Conservation (phyloP, 2,113 vertebrate genomes). For the Cavia porcellus region DNA sequence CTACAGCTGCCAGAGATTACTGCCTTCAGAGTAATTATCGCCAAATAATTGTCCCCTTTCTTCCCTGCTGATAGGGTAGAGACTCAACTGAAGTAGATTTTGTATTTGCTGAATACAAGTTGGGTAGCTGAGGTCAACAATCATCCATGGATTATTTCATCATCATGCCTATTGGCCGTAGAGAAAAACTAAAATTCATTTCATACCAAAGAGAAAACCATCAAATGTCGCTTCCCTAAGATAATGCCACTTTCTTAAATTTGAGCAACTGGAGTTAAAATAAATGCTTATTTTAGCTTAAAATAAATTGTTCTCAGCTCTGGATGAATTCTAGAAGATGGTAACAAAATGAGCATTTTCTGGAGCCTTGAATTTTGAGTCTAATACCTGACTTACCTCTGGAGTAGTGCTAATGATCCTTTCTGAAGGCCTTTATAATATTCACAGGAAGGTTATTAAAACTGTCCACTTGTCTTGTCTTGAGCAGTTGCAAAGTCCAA, state of each 20-base stretch:
- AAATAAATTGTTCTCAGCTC: not conserved
- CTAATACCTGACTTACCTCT: not conserved
- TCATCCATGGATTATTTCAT: not conserved
- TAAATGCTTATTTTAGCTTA: constrained; percentile 1
- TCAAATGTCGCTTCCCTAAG: not conserved
- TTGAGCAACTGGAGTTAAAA: not conserved
- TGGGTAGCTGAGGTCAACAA: constrained; percentile 50
- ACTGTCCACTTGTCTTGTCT: not conserved
- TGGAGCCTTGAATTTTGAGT: not conserved
- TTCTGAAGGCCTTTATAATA: not conserved
- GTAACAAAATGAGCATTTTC: not conserved
- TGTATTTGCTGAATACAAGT: not conserved
- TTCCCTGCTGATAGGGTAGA: constrained; percentile 71
- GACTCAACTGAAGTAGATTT: constrained; percentile 70
- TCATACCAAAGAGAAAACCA: not conserved
- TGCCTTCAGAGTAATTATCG: constrained; percentile 79
- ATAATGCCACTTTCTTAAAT: constrained; percentile 14
- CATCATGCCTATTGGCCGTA: constrained; percentile 1
- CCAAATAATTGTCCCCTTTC: constrained; percentile 82
- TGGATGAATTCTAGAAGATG: not conserved
- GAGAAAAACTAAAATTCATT: constrained; percentile 43
- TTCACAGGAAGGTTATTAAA: not conserved
- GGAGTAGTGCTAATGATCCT: not conserved
- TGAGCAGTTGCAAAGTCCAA: constrained; percentile 1
- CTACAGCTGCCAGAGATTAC: constrained; percentile 81